phyloP scores from a whole-genome alignment of 2,797 vertebrate genomes.

The Danionella dracula region DNA sequence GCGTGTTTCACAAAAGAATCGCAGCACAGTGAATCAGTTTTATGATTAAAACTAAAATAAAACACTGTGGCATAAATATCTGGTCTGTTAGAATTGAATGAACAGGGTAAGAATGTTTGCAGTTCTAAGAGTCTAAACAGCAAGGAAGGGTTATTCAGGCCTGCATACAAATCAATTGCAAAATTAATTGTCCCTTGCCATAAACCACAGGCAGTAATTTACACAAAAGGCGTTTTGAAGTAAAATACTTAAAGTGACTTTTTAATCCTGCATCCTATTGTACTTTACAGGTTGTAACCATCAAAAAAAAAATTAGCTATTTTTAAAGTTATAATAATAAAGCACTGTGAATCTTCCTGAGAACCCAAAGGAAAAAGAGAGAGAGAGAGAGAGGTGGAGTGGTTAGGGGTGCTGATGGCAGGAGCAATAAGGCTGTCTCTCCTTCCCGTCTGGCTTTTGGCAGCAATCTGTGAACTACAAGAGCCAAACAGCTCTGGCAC shows the following conservation, averaged over 20 bases:
- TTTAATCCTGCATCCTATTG: not conserved
- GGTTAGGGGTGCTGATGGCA: constrained; percentile 14
- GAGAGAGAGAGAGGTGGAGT: not conserved
- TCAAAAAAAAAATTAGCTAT: too few relatives aligned
- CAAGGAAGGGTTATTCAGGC: too few relatives aligned
- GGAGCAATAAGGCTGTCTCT: constrained; percentile 27
- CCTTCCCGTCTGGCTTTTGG: constrained; percentile 45
- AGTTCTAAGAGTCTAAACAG: too few relatives aligned
- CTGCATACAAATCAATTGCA: too few relatives aligned
- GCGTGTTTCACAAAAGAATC: too few relatives aligned
- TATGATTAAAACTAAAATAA: too few relatives aligned
- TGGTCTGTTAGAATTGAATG: too few relatives aligned
- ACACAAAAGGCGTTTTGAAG: not conserved
- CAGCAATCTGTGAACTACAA: constrained; percentile 19
- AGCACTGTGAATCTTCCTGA: constrained; percentile 31
- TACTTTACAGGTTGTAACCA: not conserved
- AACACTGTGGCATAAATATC: too few relatives aligned
- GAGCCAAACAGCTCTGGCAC: constrained; percentile 36
- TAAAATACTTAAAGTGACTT: not conserved
- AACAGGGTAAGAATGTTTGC: too few relatives aligned
- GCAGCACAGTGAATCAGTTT: too few relatives aligned
- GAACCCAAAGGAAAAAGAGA: constrained; percentile 5
- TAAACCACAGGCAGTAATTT: not conserved
- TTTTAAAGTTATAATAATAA: too few relatives aligned
- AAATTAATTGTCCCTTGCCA: too few relatives aligned